Base-by-base conservation (phyloP, 2,888 invertebrate species). In the Macrophya alboannulata region DNA sequence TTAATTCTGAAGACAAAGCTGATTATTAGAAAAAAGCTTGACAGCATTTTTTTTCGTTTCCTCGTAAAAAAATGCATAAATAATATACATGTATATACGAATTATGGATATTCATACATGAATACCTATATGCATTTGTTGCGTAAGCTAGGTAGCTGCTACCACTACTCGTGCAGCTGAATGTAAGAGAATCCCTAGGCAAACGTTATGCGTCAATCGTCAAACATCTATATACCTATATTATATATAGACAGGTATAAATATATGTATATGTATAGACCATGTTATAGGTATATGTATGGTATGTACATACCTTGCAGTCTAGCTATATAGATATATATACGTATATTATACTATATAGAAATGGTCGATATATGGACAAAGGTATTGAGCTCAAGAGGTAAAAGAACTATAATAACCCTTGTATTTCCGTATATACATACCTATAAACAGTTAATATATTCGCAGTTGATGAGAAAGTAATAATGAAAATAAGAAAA, bases 291-390 rank as follows among this genome's bases (percentile, higher is more conserved):
- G 40, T n/a, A 45, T 77, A 31, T 0, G 17, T 72, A 72, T 72
- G 17, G 17, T 72, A 72, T 72, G 2, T n/a, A 51, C 25, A 51
- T 31, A 76, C 48, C 2, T 17, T 48, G 31, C 1, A 51, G 8
- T 5, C 9, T 25, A 43, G 21, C 43, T n/a, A 72, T 45, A n/a
- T 12, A 3, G n/a, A 43, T 43, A 43, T n/a, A 45, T 5, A 25
- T 10, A 45, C 21, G 21, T 74, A 21, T n/a, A 21, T 17, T 71
- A 62, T 62, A 62, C 62, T 51, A 51, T 48, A 25, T 31, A 40
- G 81, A 17, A 43, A 81, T 51, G 62, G 43, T 81, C 81, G 81
- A 81, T 81, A 81, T 62, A 21, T 43, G 48, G n/a, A 81, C 40
- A 62, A 40, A 81, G 81, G 21, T 62, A 62, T 81, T 62, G 21